These are phyloP conservation scores for Polydesmus complanatus DNA, from an alignment of 2,888 invertebrate genomes.

Conservation along the genomic window DNA sequence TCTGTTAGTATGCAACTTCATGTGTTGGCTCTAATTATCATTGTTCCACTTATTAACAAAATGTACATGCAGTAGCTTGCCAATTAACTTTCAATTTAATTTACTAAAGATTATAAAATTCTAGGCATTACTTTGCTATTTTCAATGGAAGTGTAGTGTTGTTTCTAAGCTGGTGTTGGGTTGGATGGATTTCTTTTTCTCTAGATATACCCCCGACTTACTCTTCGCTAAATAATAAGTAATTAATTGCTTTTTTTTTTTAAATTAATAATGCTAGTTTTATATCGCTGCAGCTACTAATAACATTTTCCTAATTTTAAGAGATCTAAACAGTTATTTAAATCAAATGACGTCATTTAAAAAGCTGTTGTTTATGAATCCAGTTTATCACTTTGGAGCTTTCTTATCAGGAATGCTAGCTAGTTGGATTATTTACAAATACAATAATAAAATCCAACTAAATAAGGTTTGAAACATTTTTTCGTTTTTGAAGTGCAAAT, in stretches of 20 bases:
- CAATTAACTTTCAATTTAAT: not conserved
- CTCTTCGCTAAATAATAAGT: not conserved
- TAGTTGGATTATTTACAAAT: not conserved
- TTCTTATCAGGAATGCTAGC: not conserved
- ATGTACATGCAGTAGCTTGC: not conserved
- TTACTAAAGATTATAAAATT: too few relatives aligned
- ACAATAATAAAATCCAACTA: not conserved
- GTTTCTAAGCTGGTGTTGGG: not conserved
- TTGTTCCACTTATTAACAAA: not conserved
- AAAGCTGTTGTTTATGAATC: not conserved
- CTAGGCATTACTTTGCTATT: too few relatives aligned
- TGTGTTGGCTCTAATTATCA: not conserved
- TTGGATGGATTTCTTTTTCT: not conserved
- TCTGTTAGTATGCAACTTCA: not conserved
- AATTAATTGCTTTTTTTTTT: not conserved
- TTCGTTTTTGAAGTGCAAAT: not conserved
- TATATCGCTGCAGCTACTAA: not conserved
- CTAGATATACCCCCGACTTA: not conserved
- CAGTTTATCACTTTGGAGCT: not conserved
- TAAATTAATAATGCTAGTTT: not conserved
- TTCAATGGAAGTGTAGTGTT: too few relatives aligned
- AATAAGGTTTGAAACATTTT: not conserved
- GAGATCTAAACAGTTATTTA: not conserved
- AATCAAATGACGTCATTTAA: not conserved
- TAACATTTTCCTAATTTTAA: too few relatives aligned